phyloP scores from a whole-genome alignment of 2,113 vertebrate genomes.

The Martes martes region DNA sequence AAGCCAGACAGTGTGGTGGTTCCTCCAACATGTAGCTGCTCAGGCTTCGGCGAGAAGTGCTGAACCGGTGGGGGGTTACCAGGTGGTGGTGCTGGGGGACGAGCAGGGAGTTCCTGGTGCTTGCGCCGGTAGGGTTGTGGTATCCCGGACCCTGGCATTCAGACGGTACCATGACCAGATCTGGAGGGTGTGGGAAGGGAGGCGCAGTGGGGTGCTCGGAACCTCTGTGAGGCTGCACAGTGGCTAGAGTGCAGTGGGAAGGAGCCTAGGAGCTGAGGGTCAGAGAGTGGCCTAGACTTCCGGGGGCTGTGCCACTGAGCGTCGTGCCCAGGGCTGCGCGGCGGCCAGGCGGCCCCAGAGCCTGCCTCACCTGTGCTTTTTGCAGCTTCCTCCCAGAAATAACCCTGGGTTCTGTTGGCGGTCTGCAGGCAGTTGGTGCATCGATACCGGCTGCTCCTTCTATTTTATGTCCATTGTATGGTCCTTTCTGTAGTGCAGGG shows the following conservation, averaged over 20 bases:
- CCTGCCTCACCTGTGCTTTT: too few relatives aligned
- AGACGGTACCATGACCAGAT: too few relatives aligned
- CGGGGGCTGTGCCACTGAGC: background rate
- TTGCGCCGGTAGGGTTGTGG: background rate
- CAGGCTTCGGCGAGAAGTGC: background rate
- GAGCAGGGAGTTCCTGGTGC: background rate
- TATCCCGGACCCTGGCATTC: background rate
- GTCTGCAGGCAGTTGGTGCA: rapidly evolving
- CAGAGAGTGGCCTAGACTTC: background rate
- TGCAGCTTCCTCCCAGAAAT: background rate
- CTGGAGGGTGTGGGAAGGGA: background rate
- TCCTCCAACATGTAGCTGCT: background rate
- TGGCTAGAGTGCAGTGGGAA: background rate
- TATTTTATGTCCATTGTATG: background rate
- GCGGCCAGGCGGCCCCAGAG: background rate
- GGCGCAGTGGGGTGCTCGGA: rapidly evolving
- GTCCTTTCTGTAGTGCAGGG: background rate
- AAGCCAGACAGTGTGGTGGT: background rate
- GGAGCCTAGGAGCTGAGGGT: background rate
- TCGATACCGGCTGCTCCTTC: rapidly evolving
- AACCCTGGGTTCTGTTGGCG: too few relatives aligned
- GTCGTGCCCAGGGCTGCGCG: background rate
- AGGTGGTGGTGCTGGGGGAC: too few relatives aligned
- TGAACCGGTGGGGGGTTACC: background rate
- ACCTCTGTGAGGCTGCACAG: background rate